Conservation (phyloP, 23 tunicate genomes). For the Diplosoma virens region DNA sequence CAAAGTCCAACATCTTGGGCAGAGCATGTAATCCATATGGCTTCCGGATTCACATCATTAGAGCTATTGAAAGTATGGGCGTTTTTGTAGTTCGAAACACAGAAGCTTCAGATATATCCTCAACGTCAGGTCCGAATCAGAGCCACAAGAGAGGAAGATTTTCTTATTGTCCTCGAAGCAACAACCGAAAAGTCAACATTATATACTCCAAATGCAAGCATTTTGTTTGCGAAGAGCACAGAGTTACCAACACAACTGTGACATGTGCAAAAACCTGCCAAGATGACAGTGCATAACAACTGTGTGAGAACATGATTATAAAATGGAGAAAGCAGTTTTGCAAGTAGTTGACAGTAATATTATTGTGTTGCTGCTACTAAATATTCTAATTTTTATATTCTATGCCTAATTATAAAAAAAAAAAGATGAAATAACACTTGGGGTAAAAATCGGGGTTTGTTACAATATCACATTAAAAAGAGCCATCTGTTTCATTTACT, state of each 20-base stretch:
- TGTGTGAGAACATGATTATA: neutral
- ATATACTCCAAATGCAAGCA: conserved; percentile 22
- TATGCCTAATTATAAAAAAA: neutral
- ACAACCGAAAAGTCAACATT: no score
- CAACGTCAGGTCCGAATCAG: no score
- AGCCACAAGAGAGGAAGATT: no score
- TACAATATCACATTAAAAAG: neutral
- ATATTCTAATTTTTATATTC: neutral
- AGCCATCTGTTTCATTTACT: neutral
- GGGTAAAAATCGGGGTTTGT: neutral
- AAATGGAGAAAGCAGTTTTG: neutral
- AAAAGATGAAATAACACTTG: neutral
- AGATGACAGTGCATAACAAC: conserved; percentile 17
- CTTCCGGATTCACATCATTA: conserved; percentile 20
- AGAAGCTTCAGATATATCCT: conserved; percentile 9
- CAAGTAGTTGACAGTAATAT: neutral
- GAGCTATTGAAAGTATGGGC: conserved; percentile 38
- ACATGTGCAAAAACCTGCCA: conserved; percentile 11
- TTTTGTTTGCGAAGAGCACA: conserved; percentile 20
- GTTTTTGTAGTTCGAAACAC: conserved; percentile 15
- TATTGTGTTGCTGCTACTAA: neutral
- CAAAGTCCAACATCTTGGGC: conserved; percentile 15
- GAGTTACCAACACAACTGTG: conserved; percentile 27
- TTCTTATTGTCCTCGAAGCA: no score
- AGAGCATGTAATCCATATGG: conserved; percentile 28